phyloP scores from a whole-genome alignment of 2,113 vertebrate species.

The Heloderma charlesbogerti region DNA sequence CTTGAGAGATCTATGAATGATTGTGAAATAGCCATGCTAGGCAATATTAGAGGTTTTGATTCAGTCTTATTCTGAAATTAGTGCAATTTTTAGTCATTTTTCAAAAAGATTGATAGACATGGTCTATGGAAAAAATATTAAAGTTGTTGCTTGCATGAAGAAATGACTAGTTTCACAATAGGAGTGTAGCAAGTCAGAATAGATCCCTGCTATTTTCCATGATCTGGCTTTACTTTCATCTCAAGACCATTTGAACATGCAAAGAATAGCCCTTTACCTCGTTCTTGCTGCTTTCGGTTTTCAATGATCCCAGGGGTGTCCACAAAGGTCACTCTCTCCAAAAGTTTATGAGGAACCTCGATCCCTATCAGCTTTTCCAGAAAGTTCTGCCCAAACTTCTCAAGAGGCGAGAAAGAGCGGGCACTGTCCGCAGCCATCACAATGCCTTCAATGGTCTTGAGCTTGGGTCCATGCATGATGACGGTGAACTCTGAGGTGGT shows the following conservation, averaged over 20 bases:
- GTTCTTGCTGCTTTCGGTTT: constrained; percentile 98
- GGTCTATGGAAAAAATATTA: not conserved
- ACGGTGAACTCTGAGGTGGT: constrained; percentile 99
- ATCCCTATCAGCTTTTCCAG: constrained; percentile 97
- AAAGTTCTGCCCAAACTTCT: constrained; percentile 99
- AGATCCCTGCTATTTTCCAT: not conserved
- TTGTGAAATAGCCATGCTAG: not conserved
- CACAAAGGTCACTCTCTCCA: constrained; percentile 96
- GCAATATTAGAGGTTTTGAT: not conserved
- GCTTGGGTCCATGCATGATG: constrained; percentile 96
- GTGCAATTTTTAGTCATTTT: not conserved
- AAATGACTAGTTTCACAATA: not conserved
- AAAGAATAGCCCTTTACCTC: constrained; percentile 81
- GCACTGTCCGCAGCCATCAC: constrained; percentile 98
- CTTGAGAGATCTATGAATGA: not conserved
- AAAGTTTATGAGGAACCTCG: constrained; percentile 95
- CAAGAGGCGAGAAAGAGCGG: constrained; percentile 94
- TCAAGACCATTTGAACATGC: not conserved
- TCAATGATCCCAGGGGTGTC: constrained; percentile 98
- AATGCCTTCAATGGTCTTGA: constrained; percentile 96
- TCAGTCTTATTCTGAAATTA: not conserved
- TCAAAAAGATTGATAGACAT: not conserved
- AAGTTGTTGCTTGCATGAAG: not conserved
- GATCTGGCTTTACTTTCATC: not conserved
- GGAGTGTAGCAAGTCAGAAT: not conserved